These are phyloP conservation scores for Donacobius atricapilla DNA, from an alignment of 2,113 vertebrate species.

Conservation along the genomic window DNA sequence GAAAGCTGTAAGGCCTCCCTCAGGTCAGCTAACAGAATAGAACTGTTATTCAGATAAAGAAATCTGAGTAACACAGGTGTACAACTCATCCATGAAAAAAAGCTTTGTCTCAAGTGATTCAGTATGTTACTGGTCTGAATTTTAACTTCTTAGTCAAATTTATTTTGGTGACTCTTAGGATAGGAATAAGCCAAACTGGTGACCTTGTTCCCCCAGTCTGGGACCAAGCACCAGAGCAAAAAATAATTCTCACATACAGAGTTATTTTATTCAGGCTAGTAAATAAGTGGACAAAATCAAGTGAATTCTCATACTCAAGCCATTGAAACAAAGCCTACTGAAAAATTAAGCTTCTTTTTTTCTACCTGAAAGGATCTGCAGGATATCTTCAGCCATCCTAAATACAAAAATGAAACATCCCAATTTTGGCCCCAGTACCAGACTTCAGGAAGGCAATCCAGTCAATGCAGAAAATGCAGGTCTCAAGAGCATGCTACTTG, in stretches of 20 bases:
- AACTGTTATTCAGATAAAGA: not conserved
- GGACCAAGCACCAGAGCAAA: not conserved
- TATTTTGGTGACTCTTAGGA: not conserved
- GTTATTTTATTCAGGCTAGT: not conserved
- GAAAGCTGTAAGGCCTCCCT: not conserved
- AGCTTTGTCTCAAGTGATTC: not conserved
- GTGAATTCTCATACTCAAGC: not conserved
- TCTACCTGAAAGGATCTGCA: not conserved
- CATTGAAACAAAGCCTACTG: not conserved
- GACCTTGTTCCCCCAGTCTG: not conserved
- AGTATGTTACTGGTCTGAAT: not conserved
- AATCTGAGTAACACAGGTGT: not conserved
- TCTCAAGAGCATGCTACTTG: not conserved
- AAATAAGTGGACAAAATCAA: not conserved
- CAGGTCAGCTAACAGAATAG: not conserved
- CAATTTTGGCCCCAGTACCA: not conserved
- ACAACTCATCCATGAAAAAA: not conserved
- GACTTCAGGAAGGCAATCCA: not conserved
- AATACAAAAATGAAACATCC: not conserved
- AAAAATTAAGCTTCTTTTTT: not conserved
- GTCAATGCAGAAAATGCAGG: fast-evolving
- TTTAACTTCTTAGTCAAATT: not conserved
- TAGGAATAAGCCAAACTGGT: not conserved
- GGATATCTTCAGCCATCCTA: not conserved
- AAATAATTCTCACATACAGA: not conserved